These are phyloP conservation scores for Pyralis farinalis DNA, from an alignment of 2,888 invertebrate genomes.

Conservation along the genomic window DNA sequence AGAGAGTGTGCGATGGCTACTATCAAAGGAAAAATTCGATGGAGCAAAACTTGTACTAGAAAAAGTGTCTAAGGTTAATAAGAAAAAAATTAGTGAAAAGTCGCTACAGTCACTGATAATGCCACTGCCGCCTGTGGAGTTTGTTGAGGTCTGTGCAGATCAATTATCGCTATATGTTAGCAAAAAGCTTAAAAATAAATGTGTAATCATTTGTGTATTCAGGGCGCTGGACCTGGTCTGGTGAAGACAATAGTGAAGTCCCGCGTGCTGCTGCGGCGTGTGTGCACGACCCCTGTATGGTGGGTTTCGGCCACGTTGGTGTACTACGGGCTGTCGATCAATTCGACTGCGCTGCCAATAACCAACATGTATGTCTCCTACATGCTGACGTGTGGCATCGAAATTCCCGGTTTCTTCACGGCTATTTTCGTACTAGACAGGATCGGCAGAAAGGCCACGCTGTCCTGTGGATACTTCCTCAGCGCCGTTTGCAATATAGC, in stretches of 20 bases:
- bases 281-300: conserved; percentile 83
- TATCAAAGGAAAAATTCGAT: conserved; percentile 83
- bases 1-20: conserved; percentile 86
- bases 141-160: not conserved
- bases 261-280: conserved; percentile 29
- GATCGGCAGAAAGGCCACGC: conserved; percentile 9
- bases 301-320: conserved; percentile 87
- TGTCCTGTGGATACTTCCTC: conserved; percentile 2
- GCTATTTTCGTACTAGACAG: conserved; percentile 34
- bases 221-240: conserved; percentile 13
- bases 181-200: too few relatives aligned
- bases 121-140: conserved; percentile 36
- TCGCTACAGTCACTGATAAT: conserved; percentile 50
- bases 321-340: conserved; percentile 87
- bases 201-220: too few relatives aligned
- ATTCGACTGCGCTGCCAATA: conserved; percentile 84
- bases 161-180: too few relatives aligned
- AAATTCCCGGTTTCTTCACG: conserved; percentile 83
- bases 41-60: conserved; percentile 82
- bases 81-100: conserved; percentile 75
- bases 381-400: conserved; percentile 79
- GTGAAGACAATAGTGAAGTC: not conserved
- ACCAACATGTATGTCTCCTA: conserved; percentile 84
- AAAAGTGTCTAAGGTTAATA: conserved; percentile 83
- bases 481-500: conserved; percentile 10